Conservation (phyloP, 30 jellyfish, hydroid and myxozoan genomes). For the Aurelia aurita complex sp. Pacific region DNA sequence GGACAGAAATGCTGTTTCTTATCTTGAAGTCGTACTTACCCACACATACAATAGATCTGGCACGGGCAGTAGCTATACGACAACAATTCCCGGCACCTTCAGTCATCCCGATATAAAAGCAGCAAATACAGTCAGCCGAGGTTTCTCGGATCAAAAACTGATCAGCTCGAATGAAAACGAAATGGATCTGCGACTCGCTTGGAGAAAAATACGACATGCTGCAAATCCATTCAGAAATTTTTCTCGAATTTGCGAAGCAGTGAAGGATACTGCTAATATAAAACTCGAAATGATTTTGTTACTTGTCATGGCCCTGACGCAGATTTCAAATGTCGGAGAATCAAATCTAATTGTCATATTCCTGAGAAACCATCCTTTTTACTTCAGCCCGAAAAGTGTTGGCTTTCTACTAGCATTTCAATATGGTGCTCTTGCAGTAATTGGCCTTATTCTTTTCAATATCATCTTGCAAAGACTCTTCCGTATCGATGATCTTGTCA, state of each 20-base stretch:
- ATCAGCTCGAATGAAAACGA: background rate
- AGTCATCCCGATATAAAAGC: no score
- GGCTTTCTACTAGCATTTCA: constrained; percentile 39
- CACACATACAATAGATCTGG: no score
- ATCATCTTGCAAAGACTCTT: constrained; percentile 22
- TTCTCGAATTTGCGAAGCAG: constrained; percentile 10
- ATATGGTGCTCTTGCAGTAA: constrained; percentile 14
- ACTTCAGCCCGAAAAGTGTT: constrained; percentile 6
- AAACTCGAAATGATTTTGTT: constrained; percentile 17
- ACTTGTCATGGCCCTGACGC: constrained; percentile 9
- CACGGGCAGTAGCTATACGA: no score
- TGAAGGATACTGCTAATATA: constrained; percentile 2
- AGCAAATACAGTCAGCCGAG: no score
- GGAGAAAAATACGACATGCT: background rate
- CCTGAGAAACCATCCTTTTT: constrained; percentile 25
- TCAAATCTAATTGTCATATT: constrained; percentile 11
- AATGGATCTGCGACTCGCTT: background rate
- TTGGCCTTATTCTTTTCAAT: constrained; percentile 35
- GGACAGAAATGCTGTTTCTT: no score
- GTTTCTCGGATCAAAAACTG: background rate
- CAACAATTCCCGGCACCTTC: no score
- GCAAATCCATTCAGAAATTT: constrained; percentile 36
- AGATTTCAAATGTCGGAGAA: constrained; percentile 21
- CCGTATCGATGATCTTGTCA: constrained; percentile 19
- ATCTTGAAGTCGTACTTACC: no score